phyloP scores from a whole-genome alignment of 2,888 invertebrate genomes.

The Metalampra italica region DNA sequence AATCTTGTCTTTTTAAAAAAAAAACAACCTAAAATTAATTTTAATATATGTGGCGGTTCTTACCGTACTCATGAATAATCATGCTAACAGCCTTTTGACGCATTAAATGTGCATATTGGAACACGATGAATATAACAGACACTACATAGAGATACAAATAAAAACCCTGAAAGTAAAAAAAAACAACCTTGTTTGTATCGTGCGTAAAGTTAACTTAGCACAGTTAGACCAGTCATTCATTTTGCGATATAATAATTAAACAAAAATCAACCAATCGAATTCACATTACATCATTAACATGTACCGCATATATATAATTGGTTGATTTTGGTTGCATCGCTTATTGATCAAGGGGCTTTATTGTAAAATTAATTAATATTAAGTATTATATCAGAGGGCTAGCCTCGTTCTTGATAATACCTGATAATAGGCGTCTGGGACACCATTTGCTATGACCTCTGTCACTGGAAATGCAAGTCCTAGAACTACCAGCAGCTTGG shows the following conservation, averaged over 20 bases:
- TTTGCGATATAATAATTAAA: no score
- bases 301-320: no score
- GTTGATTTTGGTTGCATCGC: no score
- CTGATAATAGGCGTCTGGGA: conserved; percentile 86
- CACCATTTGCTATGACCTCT: conserved; percentile 88
- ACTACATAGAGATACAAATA: conserved; percentile 89
- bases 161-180: conserved; percentile 81
- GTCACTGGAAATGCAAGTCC: conserved; percentile 93
- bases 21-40: neutral
- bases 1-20: neutral
- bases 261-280: no score
- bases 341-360: no score
- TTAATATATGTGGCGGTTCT: conserved; percentile 20
- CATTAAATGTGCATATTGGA: conserved; percentile 83
- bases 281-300: no score
- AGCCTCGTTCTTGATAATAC: conserved; percentile 40
- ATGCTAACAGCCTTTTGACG: conserved; percentile 81
- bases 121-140: conserved; percentile 86
- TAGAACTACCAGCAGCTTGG: conserved; percentile 89
- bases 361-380: neutral
- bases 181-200: no score
- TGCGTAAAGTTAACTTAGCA: no score
- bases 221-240: no score
- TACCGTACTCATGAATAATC: conserved; percentile 76
- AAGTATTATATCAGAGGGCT: neutral